Evolutionary conservation across 2,888 invertebrate species (phyloP), one percentile per base, ranked within the genome.

Genomic region (Patella pellucida): DNA sequence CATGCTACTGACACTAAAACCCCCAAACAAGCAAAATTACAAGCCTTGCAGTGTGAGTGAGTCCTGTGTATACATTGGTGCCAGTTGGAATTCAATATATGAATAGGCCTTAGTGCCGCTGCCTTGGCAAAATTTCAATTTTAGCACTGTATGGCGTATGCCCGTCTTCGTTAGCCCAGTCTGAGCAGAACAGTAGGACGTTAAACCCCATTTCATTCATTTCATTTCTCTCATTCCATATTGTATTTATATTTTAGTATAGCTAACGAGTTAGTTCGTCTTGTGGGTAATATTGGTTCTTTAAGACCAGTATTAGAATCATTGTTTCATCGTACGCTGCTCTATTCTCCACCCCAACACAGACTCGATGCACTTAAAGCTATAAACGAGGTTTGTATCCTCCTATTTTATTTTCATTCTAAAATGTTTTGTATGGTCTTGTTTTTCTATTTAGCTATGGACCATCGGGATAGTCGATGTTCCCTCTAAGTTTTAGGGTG

Each of bases 221-320:
- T n/a, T n/a, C n/a, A n/a, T n/a, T n/a, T n/a, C 7, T 3, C 41
- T 41, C 41, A 41, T 41, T 41, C 41, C 41, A 41, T 41, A 5
- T 41, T 41, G 7, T 76, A 15, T 76, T 79, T 70, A 27, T 78
- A 81, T 91, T 90, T 19, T 87, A 96, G 96, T 89, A 97, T 98
- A 86, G 96, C 96, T 12, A 95, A 96, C 74, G 96, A 97, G 88
- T 92, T 98, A 75, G 95, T 97, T 0, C 93, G 97, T 16, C 92
- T 97, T 62, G 96, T 97, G 0, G 98, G 97, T 0, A 94, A 95
- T 56, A 95, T 96, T 41, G 94, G 95, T 0, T 89, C 90, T 0
- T 84, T 98, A 70, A 93, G 97, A 16, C 97, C 97, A 12, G 97
- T 97, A 68, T 91, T 98, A 69, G 97, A 97, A 89, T 97, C 97